phyloP scores from a whole-genome alignment of 2,888 invertebrate genomes.

The Eremobia ochroleuca region DNA sequence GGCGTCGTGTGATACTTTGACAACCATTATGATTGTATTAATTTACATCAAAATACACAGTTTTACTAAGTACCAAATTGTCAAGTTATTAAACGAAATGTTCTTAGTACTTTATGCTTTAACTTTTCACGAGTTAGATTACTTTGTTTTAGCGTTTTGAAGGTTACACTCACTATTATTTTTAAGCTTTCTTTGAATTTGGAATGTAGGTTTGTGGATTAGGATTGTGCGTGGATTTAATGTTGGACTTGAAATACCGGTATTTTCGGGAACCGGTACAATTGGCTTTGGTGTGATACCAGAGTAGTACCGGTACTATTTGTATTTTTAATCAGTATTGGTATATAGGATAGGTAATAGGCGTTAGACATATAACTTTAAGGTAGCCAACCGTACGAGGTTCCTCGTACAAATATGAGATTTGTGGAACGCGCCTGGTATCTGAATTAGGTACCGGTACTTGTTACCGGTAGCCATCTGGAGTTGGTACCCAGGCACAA shows the following conservation, averaged over 20 bases:
- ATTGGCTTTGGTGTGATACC: neutral
- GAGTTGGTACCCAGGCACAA: too few relatives aligned
- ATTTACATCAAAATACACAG: conserved; percentile 65
- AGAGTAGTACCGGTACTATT: too few relatives aligned
- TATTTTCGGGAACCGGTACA: neutral
- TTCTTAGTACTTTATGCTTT: conserved; percentile 22
- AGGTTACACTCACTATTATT: conserved; percentile 10
- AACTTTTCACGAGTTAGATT: conserved; percentile 24
- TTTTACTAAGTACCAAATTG: conserved; percentile 52
- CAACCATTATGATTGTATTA: conserved; percentile 74
- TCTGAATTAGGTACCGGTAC: too few relatives aligned
- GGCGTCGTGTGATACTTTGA: conserved; percentile 73
- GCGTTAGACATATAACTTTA: too few relatives aligned
- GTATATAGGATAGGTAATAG: too few relatives aligned
- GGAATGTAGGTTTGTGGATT: too few relatives aligned
- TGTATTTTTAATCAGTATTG: too few relatives aligned
- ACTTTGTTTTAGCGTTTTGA: conserved; percentile 17
- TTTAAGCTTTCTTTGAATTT: neutral
- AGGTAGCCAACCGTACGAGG: too few relatives aligned
- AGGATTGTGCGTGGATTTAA: neutral
- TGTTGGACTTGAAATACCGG: neutral
- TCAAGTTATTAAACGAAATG: conserved; percentile 42
- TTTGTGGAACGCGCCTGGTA: too few relatives aligned
- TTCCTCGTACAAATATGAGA: too few relatives aligned
- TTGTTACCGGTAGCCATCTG: too few relatives aligned